Evolutionary conservation across 2,888 invertebrate genomes (phyloP).

Genomic region (Ophioninae sp.): DNA sequence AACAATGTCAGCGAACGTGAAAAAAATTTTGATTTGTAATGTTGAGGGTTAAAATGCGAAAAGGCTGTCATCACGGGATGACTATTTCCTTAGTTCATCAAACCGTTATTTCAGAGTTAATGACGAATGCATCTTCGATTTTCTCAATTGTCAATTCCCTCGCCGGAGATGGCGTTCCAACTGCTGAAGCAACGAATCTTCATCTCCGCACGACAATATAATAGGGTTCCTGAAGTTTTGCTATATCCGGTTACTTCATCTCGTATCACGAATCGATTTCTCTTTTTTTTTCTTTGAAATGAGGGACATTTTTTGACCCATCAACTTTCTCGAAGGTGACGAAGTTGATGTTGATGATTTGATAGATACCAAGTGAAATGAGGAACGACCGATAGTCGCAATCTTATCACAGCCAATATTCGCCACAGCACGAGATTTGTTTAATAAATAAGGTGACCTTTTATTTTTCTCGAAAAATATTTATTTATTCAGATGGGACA

Average conservation of each 20-base stretch:
- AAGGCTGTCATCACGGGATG: not conserved
- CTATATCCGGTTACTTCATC: not conserved
- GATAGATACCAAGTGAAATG: too few relatives aligned
- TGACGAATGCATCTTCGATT: conserved; percentile 3
- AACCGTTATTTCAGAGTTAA: conserved; percentile 15
- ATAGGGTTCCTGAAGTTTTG: conserved; percentile 12
- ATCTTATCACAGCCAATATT: too few relatives aligned
- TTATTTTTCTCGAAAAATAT: too few relatives aligned
- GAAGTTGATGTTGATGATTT: too few relatives aligned
- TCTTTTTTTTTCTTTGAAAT: too few relatives aligned
- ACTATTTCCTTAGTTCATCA: conserved; percentile 29
- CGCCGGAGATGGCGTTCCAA: conserved; percentile 47
- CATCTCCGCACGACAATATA: conserved; percentile 54
- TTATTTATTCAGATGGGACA: too few relatives aligned
- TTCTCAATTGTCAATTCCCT: conserved; percentile 22
- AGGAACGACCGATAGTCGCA: too few relatives aligned
- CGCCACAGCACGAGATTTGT: too few relatives aligned
- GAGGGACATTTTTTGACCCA: too few relatives aligned
- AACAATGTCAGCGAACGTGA: not conserved
- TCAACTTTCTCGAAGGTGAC: too few relatives aligned
- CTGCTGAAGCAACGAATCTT: conserved; percentile 19
- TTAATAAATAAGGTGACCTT: too few relatives aligned
- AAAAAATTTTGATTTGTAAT: not conserved
- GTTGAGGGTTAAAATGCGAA: not conserved
- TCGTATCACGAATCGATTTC: too few relatives aligned